Conservation (phyloP, 2,888 invertebrate genomes). For the Idaea biselata region DNA sequence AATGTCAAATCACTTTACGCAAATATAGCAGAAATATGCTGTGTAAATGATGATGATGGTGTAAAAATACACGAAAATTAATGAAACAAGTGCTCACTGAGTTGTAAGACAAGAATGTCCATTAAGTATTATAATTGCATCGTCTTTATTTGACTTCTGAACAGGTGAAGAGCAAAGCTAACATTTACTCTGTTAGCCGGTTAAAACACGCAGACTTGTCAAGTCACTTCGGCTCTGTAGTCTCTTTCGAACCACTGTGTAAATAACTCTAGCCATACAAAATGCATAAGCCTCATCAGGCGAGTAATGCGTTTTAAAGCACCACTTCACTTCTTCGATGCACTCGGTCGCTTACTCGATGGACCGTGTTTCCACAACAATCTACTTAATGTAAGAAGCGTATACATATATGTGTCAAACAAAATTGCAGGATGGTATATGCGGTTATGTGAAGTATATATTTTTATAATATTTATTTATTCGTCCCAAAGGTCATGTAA, state of each 20-base stretch:
- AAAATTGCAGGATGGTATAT: too few relatives aligned
- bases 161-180: slow-evolving; percentile 51
- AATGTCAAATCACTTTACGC: background rate
- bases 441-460: too few relatives aligned
- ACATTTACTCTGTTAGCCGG: slow-evolving; percentile 46
- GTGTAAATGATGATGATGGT: background rate
- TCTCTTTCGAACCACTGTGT: slow-evolving; percentile 36
- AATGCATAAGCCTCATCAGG: slow-evolving; percentile 50
- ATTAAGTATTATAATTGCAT: slow-evolving; percentile 40
- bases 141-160: slow-evolving; percentile 46
- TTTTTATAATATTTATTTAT: too few relatives aligned
- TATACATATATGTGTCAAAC: too few relatives aligned
- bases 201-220: slow-evolving; percentile 27
- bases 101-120: slow-evolving; percentile 17
- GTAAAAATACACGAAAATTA: background rate
- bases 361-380: slow-evolving; percentile 48
- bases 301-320: slow-evolving; percentile 59
- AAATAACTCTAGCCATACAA: slow-evolving; percentile 39
- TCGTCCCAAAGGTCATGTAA: too few relatives aligned
- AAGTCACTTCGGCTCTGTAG: slow-evolving; percentile 33
- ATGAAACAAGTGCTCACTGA: background rate
- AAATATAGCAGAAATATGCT: background rate
- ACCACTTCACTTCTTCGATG: slow-evolving; percentile 46
- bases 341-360: slow-evolving; percentile 46
- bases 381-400: slow-evolving; percentile 17